These are phyloP conservation scores for Crossaster papposus DNA, from an alignment of 53 echinoderm and acorn worm genomes.

Conservation along the genomic window DNA sequence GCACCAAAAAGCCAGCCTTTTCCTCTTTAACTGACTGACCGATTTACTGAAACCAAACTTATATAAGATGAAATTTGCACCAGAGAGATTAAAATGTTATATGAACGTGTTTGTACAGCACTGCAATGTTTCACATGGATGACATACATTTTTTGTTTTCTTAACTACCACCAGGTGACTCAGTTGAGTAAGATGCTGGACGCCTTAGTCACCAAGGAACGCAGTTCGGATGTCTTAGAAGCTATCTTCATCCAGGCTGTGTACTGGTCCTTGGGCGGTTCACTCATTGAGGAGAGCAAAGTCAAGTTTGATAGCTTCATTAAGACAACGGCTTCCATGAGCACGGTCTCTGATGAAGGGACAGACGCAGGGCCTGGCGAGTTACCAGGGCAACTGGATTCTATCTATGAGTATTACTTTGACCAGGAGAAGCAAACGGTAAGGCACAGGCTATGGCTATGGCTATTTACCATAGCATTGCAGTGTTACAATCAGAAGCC, in stretches of 20 bases:
- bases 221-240: conserved; percentile 79
- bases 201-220: conserved; percentile 82
- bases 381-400: conserved; percentile 82
- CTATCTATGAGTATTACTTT: conserved; percentile 92
- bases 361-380: conserved; percentile 86
- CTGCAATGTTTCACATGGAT: no score
- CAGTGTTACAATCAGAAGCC: no score
- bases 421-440: conserved; percentile 84
- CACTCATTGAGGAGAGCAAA: conserved; percentile 87
- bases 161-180: conserved; percentile 72
- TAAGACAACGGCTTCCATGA: conserved; percentile 82
- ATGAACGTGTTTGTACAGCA: not conserved
- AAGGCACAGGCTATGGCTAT: no score
- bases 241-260: conserved; percentile 91
- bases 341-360: conserved; percentile 70
- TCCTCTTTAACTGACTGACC: no score
- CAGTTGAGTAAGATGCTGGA: conserved; percentile 92
- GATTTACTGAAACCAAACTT: not conserved
- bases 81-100: not conserved
- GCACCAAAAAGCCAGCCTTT: no score
- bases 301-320: conserved; percentile 93
- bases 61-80: not conserved
- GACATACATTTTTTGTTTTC: no score
- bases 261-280: conserved; percentile 91
- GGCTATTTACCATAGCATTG: not conserved